Evolutionary conservation across 2,113 vertebrate species (phyloP).

Genomic region (Tretioscincus oriximinensis): DNA sequence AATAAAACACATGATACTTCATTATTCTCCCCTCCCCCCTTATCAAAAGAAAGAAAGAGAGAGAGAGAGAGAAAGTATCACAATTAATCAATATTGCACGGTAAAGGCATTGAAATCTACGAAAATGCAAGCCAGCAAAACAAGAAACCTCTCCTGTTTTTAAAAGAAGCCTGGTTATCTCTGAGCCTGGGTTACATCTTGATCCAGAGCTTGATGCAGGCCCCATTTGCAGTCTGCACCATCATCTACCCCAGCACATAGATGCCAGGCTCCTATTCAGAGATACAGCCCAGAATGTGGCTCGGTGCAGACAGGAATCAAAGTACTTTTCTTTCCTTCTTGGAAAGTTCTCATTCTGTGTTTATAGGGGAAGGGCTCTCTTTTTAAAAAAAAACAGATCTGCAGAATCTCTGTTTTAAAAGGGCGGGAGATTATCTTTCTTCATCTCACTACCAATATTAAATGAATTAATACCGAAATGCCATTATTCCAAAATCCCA

Average conservation of each 20-base stretch:
- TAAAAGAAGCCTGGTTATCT: background rate
- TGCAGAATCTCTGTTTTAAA: no score
- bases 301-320: no score
- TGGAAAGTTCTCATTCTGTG: background rate
- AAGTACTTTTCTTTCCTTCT: background rate
- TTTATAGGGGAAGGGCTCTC: background rate
- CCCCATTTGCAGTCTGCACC: no score
- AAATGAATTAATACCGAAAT: no score
- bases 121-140: background rate
- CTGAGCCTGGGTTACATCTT: no score
- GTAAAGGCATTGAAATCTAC: background rate
- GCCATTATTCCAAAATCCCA: no score
- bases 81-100: background rate
- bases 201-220: no score
- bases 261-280: no score
- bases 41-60: background rate
- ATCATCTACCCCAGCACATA: no score
- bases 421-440: background rate
- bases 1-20: background rate
- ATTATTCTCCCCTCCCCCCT: background rate
- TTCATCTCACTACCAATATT: no score
- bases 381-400: background rate
- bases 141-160: background rate
- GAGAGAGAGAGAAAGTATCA: background rate
- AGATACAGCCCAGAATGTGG: no score